These are phyloP conservation scores for Rambutsinella grinnellia DNA, from an alignment of 2,888 invertebrate genomes.

Conservation along the genomic window DNA sequence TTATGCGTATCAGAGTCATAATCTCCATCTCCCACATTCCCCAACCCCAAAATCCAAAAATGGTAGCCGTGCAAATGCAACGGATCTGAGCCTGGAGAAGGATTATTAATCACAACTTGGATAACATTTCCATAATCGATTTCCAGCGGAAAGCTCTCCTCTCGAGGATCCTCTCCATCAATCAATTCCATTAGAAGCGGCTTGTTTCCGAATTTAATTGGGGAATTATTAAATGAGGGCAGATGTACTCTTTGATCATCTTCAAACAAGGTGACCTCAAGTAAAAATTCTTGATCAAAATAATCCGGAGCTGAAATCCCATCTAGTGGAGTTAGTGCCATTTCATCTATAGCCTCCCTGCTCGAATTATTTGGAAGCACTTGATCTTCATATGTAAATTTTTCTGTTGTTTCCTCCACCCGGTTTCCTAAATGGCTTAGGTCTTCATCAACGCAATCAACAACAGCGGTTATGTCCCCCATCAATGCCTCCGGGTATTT, in stretches of 20 bases:
- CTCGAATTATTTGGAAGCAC: not conserved
- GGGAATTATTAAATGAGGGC: constrained; percentile 48
- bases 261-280: constrained; percentile 23
- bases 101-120: constrained; percentile 57
- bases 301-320: constrained; percentile 40
- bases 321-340: constrained; percentile 35
- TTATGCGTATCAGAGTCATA: constrained; percentile 26
- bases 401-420: not conserved
- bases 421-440: not conserved
- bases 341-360: constrained; percentile 27
- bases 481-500: constrained; percentile 52
- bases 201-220: constrained; percentile 28
- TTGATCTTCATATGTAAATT: constrained; percentile 8
- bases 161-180: constrained; percentile 34
- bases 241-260: constrained; percentile 36
- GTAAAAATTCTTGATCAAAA: constrained; percentile 43
- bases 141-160: constrained; percentile 4
- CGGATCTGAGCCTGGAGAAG: constrained; percentile 50
- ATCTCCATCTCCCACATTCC: constrained; percentile 32
- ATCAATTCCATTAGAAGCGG: constrained; percentile 49
- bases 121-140: constrained; percentile 44
- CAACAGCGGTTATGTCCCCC: constrained; percentile 47
- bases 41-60: constrained; percentile 58
- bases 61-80: constrained; percentile 62
- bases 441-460: constrained; percentile 22